Base-by-base conservation (phyloP, 2,888 invertebrate species). In the Piscicola geometra region DNA sequence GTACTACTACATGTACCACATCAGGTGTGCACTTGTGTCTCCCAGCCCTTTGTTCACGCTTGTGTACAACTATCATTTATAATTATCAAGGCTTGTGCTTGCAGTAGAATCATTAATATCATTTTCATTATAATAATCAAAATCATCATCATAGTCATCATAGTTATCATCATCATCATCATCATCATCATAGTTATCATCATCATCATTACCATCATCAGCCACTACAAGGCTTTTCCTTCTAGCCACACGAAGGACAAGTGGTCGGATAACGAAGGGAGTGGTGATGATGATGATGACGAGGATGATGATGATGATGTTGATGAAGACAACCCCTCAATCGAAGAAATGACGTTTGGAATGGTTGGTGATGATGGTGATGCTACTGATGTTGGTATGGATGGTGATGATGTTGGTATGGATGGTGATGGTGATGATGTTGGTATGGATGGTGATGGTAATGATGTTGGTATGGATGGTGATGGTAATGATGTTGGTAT, bases 1-100 rank as follows among this genome's bases (percentile, higher is more conserved):
- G 87, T 97, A 98, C 88, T 98, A 95, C 88, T 97, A 95, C 86
- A 95, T 99, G 88, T 99, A 96, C 87, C 98, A 99, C 67, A 64
- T 75, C 12, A 77, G 75, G 33, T 70, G 64, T 56, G 21, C 70
- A 56, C 50, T 30, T 74, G 15, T 70, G 33, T 50, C 66, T n/a
- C 66, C n/a, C n/a, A n/a, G n/a, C n/a, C n/a, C n/a, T n/a, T n/a
- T n/a, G n/a, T n/a, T n/a, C n/a, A n/a, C n/a, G n/a, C n/a, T n/a
- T n/a, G n/a, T n/a, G n/a, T n/a, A 41, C 15, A 41, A 41, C 5
- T 41, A 41, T 9, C 15, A 41, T 9, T 41, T 41, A 41, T 41
- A 41, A 41, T 41, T 9, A 41, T 41, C 5, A 41, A 9, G n/a
- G n/a, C n/a, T n/a, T n/a, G n/a, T n/a, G n/a, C n/a, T n/a, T n/a